phyloP scores from a whole-genome alignment of 2,888 invertebrate genomes.

The Drosophila kanekoi region DNA sequence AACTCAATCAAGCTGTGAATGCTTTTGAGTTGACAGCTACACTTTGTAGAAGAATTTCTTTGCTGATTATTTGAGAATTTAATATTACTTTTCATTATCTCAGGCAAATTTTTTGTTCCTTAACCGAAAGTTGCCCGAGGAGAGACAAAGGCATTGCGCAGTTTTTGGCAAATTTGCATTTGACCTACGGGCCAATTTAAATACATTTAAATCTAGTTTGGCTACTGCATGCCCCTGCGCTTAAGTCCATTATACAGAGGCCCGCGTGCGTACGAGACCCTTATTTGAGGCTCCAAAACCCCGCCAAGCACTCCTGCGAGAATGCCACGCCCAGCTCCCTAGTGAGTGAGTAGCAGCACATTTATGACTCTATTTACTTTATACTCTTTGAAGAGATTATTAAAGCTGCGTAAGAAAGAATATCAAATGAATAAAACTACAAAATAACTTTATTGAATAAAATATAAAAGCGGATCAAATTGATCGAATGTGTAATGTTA shows the following conservation, averaged over 20 bases:
- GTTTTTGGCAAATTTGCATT: slow-evolving; percentile 29
- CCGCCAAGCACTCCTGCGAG: slow-evolving; percentile 10
- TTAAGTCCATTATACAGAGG: slow-evolving; percentile 7
- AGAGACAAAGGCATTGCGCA: slow-evolving; percentile 14
- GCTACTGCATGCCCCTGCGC: slow-evolving; percentile 46
- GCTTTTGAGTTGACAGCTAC: not conserved
- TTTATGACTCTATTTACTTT: slow-evolving; percentile 20
- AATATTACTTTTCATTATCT: slow-evolving; percentile 10
- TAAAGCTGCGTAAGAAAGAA: not conserved
- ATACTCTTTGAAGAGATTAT: slow-evolving; percentile 5
- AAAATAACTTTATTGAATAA: too few species aligned
- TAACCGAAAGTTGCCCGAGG: not conserved
- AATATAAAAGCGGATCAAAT: too few species aligned
- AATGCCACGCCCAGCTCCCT: slow-evolving; percentile 17
- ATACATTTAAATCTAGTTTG: slow-evolving; percentile 61
- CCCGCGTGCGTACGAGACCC: slow-evolving; percentile 27
- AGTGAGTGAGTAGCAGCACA: slow-evolving; percentile 13
- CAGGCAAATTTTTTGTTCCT: not conserved
- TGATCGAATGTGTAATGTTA: too few species aligned
- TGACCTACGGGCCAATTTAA: slow-evolving; percentile 41
- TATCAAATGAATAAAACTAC: not conserved
- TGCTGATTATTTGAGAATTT: not conserved
- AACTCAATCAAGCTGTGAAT: not conserved
- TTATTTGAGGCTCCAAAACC: slow-evolving; percentile 52
- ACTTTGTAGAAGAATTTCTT: not conserved